Evolutionary conservation across 2,888 invertebrate species (phyloP), one percentile per base, ranked within the genome.

Genomic region (Pseudolycoriella hygida): DNA sequence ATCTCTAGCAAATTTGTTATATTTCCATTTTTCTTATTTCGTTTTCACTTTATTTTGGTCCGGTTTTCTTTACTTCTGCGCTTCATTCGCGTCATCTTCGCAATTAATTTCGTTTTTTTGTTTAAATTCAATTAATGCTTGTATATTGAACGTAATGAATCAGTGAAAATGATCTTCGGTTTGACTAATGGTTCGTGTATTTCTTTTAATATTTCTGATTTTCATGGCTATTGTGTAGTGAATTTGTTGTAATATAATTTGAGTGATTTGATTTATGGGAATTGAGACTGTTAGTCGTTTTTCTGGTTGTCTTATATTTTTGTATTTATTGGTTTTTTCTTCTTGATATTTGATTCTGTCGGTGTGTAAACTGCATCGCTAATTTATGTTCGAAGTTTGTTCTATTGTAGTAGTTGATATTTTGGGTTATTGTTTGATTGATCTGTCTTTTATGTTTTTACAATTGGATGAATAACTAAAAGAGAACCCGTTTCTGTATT

Each of bases 321-420:
- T 5, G 34, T 34, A 8, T 5, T 34, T 34, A 5, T 34, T 34
- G 4, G 12, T 5, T 25, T 25, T 25, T 25, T 6, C 25, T 25
- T 25, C 25, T 34, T 34, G 12, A 14, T 34, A 34, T 14, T 14
- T 20, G 17, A 39, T 39, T 43, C 32, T 19, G 38, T 34, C 18
- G 14, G 14, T 44, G 43, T 44, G 44, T 44, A 44, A 44, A 44
- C 44, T 44, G 44, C 44, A 44, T 44, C 44, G 39, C 44, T 44
- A 37, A 20, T 34, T 14, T 25, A 25, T 25, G 25, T 25, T 25
- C 25, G 8, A 25, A 25, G 25, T 25, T 25, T 25, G 25, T 25
- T 25, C 25, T 25, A 25, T 25, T 25, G 25, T 25, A 6, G 25
- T 25, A 25, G 25, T 25, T 25, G 25, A 25, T 34, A 34, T 34